These are phyloP conservation scores for Zaprionus gabonicus DNA, from an alignment of 1,140 invertebrate species.

Conservation along the genomic window DNA sequence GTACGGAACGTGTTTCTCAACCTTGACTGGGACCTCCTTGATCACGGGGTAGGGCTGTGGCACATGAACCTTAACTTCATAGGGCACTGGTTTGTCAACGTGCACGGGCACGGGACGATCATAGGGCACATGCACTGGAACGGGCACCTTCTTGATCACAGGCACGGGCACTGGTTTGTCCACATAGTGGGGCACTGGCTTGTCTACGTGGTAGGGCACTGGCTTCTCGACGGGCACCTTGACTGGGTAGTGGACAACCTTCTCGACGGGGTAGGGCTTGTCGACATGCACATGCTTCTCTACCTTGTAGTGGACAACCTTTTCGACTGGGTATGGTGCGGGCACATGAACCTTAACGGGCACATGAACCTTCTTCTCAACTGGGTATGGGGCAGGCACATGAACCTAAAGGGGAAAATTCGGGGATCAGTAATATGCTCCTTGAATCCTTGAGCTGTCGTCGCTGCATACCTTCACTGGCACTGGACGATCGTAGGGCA, in stretches of 20 bases:
- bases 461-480: conserved; percentile 85
- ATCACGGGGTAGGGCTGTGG: conserved; percentile 86
- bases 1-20: conserved; percentile 87
- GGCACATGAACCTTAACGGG: conserved; percentile 89
- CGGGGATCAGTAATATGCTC: not conserved
- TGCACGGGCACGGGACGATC: conserved; percentile 87
- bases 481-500: conserved; percentile 87
- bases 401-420: conserved; percentile 85
- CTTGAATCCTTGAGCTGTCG: too few relatives aligned
- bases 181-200: conserved; percentile 88
- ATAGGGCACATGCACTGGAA: conserved; percentile 86
- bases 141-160: conserved; percentile 86
- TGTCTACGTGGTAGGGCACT: conserved; percentile 88
- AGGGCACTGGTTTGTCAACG: conserved; percentile 86
- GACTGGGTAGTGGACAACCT: conserved; percentile 89
- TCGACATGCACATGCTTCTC: conserved; percentile 89
- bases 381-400: conserved; percentile 87
- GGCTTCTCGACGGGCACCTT: conserved; percentile 89
- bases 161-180: conserved; percentile 87
- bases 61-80: conserved; percentile 86
- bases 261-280: conserved; percentile 90
- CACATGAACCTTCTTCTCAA: conserved; percentile 88
- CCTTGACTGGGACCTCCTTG: conserved; percentile 85
- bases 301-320: conserved; percentile 88
- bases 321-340: conserved; percentile 90